These are phyloP conservation scores for Calameuta pallipes DNA, from an alignment of 2,888 invertebrate genomes.

Conservation along the genomic window DNA sequence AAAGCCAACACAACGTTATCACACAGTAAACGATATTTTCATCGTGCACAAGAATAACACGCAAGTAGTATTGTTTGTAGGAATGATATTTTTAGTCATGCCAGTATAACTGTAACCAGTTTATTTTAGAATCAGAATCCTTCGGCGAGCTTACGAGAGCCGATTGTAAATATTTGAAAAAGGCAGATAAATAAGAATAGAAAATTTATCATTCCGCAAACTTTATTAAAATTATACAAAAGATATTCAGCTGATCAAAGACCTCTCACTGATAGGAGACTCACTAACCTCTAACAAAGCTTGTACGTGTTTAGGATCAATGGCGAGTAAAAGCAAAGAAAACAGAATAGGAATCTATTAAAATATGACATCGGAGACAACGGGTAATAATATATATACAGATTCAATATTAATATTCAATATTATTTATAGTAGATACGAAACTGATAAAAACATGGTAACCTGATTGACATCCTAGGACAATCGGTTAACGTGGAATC, in stretches of 20 bases:
- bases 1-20: background rate
- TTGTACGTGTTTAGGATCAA: background rate
- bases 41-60: background rate
- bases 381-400: background rate
- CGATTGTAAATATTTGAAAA: background rate
- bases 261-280: background rate
- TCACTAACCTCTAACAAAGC: background rate
- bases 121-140: background rate
- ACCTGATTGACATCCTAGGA: background rate
- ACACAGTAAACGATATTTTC: background rate
- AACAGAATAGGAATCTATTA: background rate
- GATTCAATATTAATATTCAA: background rate
- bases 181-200: background rate
- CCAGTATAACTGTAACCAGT: background rate
- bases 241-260: background rate
- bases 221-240: background rate
- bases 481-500: background rate
- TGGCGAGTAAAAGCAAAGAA: background rate
- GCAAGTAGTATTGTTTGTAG: background rate
- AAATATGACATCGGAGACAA: background rate
- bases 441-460: background rate
- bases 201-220: background rate
- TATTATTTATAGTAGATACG: background rate
- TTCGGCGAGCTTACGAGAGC: background rate
- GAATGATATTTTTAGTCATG: background rate